Evolutionary conservation across 2,113 vertebrate species (phyloP).

Genomic region (Rynchops niger): DNA sequence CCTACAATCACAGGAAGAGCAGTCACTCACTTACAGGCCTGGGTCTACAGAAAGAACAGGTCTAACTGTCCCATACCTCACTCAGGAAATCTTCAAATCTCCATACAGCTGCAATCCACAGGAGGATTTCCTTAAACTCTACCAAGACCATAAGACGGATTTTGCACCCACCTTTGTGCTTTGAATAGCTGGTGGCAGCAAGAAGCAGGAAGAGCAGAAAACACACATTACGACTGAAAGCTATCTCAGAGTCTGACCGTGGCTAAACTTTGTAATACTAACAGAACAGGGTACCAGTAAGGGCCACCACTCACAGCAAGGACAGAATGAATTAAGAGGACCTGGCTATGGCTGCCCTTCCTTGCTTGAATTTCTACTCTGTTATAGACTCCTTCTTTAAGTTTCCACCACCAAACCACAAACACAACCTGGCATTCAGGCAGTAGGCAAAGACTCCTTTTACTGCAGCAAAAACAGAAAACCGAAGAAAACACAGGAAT

Average conservation of each 20-base stretch:
- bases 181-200: not conserved
- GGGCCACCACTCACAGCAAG: not conserved
- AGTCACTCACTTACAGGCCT: not conserved
- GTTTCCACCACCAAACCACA: not conserved
- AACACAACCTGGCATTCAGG: not conserved
- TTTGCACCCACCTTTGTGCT: not conserved
- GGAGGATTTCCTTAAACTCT: not conserved
- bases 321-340: not conserved
- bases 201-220: not conserved
- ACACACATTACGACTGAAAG: fast-evolving
- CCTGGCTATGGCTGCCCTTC: not conserved
- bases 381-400: not conserved
- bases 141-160: fast-evolving
- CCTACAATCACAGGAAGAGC: not conserved
- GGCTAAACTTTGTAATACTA: fast-evolving
- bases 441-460: not conserved
- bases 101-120: not conserved
- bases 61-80: not conserved
- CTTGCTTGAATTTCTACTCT: not conserved
- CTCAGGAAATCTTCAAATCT: not conserved
- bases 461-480: not conserved
- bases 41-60: not conserved
- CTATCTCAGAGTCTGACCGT: fast-evolving
- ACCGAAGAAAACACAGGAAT: not conserved
- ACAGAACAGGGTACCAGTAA: no score